These are phyloP conservation scores for Hiodon alosoides DNA, from an alignment of 2,113 vertebrate species.

Conservation along the genomic window DNA sequence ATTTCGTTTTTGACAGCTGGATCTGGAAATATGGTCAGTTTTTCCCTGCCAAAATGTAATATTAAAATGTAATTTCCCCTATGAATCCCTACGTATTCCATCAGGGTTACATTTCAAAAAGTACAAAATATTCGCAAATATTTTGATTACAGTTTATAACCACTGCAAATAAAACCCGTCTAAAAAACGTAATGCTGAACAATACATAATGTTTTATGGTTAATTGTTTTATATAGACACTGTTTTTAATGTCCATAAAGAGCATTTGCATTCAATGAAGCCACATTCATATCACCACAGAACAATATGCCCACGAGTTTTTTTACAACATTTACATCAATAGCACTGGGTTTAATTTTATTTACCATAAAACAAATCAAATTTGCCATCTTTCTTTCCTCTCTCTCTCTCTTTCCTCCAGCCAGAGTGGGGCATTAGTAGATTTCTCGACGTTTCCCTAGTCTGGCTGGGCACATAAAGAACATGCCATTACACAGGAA, in stretches of 20 bases:
- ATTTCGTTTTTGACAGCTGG: background rate
- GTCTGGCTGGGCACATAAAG: slow-evolving; percentile 10
- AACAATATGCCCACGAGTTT: slow-evolving; percentile 11
- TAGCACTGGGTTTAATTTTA: slow-evolving; percentile 12
- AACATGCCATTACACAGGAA: slow-evolving; percentile 17
- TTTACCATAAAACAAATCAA: slow-evolving; percentile 20
- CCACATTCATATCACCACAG: slow-evolving; percentile 5
- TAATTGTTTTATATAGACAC: slow-evolving; percentile 2
- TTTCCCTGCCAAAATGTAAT: slow-evolving; percentile 26
- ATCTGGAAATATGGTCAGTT: slow-evolving; percentile 31
- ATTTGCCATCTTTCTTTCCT: background rate
- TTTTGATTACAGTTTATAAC: slow-evolving; percentile 13
- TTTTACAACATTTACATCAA: slow-evolving; percentile 16
- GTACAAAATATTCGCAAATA: slow-evolving; percentile 2
- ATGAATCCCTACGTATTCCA: background rate
- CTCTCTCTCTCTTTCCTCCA: background rate
- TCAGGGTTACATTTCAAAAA: slow-evolving; percentile 21
- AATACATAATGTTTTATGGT: slow-evolving; percentile 1
- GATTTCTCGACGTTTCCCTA: background rate
- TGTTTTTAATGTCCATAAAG: slow-evolving; percentile 1
- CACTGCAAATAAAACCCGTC: slow-evolving; percentile 4
- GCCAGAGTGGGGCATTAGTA: background rate
- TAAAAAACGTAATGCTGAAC: slow-evolving; percentile 12
- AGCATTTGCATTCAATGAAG: background rate
- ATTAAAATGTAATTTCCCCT: background rate